These are phyloP conservation scores for Chondrilla cf. caribensis DNA, from an alignment of 37 sponge, comb jelly and placozoan genomes.

Conservation along the genomic window DNA sequence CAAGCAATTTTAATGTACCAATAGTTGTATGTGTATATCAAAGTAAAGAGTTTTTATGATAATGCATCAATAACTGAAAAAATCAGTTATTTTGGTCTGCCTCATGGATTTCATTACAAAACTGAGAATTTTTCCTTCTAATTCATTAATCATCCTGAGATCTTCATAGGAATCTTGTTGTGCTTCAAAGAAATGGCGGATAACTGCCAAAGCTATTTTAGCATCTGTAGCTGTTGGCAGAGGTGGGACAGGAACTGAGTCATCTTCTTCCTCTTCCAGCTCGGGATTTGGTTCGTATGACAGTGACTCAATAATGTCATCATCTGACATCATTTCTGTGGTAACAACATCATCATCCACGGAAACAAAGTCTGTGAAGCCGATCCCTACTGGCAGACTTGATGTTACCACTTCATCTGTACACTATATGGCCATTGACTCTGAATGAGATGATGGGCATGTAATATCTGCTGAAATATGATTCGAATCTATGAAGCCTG, in stretches of 20 bases:
- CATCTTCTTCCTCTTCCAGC: not conserved
- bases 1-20: no score
- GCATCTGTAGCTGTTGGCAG: not conserved
- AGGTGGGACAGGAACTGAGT: not conserved
- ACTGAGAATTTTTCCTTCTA: not conserved
- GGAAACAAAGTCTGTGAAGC: not conserved
- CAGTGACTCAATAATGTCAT: no score
- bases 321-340: conserved; percentile 8
- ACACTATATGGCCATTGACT: no score
- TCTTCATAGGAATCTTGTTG: not conserved
- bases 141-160: not conserved
- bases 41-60: no score
- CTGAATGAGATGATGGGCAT: no score
- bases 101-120: not conserved
- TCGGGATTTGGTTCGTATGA: no score
- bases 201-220: not conserved
- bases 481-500: conserved; percentile 2
- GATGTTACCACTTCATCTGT: not conserved
- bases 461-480: not conserved
- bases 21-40: no score
- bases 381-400: not conserved
- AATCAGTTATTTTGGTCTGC: not conserved
- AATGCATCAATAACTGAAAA: no score
- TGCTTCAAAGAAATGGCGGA: not conserved
- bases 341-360: conserved; percentile 9